Evolutionary conservation across 2,113 vertebrate genomes (phyloP).

Genomic region (Urocynchramus pylzowi): DNA sequence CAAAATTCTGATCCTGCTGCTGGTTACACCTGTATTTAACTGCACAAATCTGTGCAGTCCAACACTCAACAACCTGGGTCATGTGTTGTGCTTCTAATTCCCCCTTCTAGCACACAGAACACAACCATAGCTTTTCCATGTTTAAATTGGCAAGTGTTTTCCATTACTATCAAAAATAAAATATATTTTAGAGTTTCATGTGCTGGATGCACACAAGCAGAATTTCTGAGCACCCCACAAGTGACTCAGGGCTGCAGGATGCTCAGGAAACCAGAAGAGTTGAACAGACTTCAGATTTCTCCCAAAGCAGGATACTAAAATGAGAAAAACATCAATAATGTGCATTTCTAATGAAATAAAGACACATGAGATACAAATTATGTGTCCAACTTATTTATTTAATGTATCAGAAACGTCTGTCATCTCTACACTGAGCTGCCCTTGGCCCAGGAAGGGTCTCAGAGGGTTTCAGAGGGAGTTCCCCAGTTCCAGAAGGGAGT

Average conservation of each 20-base stretch:
- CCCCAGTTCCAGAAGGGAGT: background rate
- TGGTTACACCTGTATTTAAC: background rate
- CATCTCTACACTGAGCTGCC: background rate
- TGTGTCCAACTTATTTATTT: background rate
- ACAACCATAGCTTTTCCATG: background rate
- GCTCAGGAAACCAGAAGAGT: background rate
- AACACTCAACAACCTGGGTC: background rate
- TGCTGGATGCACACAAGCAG: background rate
- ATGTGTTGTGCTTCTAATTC: background rate
- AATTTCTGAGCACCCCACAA: background rate
- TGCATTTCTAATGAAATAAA: background rate
- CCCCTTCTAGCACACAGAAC: background rate
- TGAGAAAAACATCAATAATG: background rate
- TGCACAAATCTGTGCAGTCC: background rate
- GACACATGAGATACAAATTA: accelerated
- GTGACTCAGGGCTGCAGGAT: accelerated
- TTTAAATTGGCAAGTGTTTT: background rate
- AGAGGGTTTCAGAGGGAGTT: background rate
- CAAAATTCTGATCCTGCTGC: background rate
- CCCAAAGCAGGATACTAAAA: background rate
- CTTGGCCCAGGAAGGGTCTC: background rate
- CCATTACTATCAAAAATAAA: background rate
- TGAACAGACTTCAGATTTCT: background rate
- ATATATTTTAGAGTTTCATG: background rate
- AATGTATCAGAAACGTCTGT: background rate